phyloP scores from a whole-genome alignment of 2,113 vertebrate genomes.

The Albula goreensis region DNA sequence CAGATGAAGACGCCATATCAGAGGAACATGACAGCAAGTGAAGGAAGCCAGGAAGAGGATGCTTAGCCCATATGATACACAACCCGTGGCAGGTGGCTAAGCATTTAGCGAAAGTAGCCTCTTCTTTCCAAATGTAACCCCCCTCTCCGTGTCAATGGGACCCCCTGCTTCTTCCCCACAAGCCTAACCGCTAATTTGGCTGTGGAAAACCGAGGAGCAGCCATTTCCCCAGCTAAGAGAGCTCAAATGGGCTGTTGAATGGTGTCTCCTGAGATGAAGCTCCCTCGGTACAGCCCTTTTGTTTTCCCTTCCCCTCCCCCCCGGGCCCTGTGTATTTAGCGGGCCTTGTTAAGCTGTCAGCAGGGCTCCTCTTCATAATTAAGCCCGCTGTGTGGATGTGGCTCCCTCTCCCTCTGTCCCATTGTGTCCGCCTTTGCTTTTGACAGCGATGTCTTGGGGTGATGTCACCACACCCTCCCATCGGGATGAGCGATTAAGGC shows the following conservation, averaged over 20 bases:
- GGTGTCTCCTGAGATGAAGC: slow-evolving; percentile 35
- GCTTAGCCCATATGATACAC: too few relatives aligned
- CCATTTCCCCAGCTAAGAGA: slow-evolving; percentile 23
- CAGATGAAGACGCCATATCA: too few relatives aligned
- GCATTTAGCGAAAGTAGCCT: too few relatives aligned
- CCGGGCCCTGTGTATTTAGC: slow-evolving; percentile 1
- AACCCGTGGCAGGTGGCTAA: too few relatives aligned
- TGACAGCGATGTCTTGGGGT: slow-evolving; percentile 58
- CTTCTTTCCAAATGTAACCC: too few relatives aligned
- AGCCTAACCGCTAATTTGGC: slow-evolving; percentile 19
- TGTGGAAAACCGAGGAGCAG: background rate
- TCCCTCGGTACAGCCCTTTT: slow-evolving; percentile 27
- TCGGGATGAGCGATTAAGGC: slow-evolving; percentile 66
- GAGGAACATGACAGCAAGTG: too few relatives aligned
- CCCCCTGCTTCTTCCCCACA: slow-evolving; percentile 10
- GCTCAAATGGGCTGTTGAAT: slow-evolving; percentile 19
- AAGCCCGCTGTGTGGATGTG: slow-evolving; percentile 67
- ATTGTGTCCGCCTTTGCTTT: slow-evolving; percentile 59
- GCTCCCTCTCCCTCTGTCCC: slow-evolving; percentile 44
- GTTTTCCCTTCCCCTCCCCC: background rate
- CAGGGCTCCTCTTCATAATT: slow-evolving; percentile 58
- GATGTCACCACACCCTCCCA: slow-evolving; percentile 63
- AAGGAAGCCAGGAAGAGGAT: too few relatives aligned
- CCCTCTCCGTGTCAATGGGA: background rate
- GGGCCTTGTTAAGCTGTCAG: slow-evolving; percentile 59